phyloP scores from a whole-genome alignment of 2,797 vertebrate species.

The Gallinago nigripennis region DNA sequence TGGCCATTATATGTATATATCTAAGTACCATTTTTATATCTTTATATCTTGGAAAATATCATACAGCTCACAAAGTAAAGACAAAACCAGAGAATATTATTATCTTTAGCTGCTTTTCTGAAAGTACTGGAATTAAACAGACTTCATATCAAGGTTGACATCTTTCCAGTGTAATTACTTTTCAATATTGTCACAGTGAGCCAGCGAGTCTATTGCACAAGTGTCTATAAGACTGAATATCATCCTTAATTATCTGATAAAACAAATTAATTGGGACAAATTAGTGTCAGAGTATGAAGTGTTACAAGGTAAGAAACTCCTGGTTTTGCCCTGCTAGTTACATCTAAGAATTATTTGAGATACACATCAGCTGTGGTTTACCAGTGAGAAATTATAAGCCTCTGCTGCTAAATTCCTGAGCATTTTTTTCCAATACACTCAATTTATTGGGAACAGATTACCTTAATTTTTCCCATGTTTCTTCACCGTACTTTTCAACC shows the following conservation, averaged over 20 bases:
- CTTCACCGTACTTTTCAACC: conserved; percentile 80
- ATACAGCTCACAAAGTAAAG: background rate
- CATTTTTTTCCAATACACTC: background rate
- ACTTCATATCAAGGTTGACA: background rate
- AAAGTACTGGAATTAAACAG: background rate
- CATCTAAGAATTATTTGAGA: background rate
- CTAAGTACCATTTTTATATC: background rate
- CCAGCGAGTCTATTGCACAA: background rate
- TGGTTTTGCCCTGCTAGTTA: background rate
- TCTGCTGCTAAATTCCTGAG: background rate
- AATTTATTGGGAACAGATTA: conserved; percentile 29
- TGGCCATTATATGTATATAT: background rate
- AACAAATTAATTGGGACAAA: conserved; percentile 34
- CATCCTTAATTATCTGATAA: conserved; percentile 19
- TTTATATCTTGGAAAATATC: background rate
- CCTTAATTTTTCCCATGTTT: conserved; percentile 81
- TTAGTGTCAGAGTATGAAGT: background rate
- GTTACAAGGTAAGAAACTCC: background rate
- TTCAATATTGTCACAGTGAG: background rate
- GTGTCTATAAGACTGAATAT: background rate
- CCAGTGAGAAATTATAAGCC: background rate
- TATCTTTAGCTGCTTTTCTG: background rate
- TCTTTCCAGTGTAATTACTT: conserved; percentile 19
- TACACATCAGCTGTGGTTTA: background rate
- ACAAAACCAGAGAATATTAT: background rate